Base-by-base conservation (phyloP, 1,140 invertebrate species). In the Hetaerina americana region DNA sequence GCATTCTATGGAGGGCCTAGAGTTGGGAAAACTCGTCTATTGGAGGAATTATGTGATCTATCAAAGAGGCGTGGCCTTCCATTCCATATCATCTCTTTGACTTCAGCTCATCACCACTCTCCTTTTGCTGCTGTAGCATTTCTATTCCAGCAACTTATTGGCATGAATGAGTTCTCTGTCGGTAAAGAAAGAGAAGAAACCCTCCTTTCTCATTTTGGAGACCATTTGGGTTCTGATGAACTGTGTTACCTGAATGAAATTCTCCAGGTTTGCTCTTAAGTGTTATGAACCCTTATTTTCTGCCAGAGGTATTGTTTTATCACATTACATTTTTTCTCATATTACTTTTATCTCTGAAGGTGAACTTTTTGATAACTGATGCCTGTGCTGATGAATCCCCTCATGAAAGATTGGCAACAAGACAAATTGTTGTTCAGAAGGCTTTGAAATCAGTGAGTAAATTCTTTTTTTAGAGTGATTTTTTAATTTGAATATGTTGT, bases 1-100 rank as follows among this genome's bases (percentile, higher is more conserved):
- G 71, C 77, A 49, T 81, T 81, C 15, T 75, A 85, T 78, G 85
- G 86, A 12, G 83, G 84, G 27, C 78, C 82, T 6, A 79, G 83
- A 74, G 80, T 85, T 18, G 87, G 87, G 2, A 88, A 87, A 79
- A 85, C 82, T 0, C 81, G 86, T 74, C 76, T 88, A 15, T 75
- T 87, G 5, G 81, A 86, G 49, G 87, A 88, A 81, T 79, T 86
- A 26, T 77, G 82, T 5, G 78, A 79, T 70, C 72, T 81, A 26
- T 18, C 72, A 29, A 31, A 70, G 26, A 29, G 26, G 2, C 26
- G 27, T 26, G 66, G 66, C 31, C 69, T 28, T 70, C 3, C 40
- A 5, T 57, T 12, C 22, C 15, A 18, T 57, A 12, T 57, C 22
- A n/a, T n/a, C 22, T 57, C 40, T 12, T 57, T 57, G 10, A 57